Conservation (phyloP, 2,113 vertebrate species). For the Scartelaos histophorus region DNA sequence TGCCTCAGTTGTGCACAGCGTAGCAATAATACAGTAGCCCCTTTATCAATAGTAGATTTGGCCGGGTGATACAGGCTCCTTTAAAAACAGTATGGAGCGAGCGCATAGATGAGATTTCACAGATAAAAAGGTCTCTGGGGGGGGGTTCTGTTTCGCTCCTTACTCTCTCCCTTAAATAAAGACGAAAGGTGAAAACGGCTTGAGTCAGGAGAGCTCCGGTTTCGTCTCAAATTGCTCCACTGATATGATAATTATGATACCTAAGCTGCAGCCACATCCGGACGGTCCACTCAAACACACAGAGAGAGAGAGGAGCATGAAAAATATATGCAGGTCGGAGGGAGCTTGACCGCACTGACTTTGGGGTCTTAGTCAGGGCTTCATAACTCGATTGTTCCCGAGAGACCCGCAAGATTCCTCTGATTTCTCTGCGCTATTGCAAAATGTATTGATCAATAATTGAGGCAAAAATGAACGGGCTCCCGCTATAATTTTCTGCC, state of each 20-base stretch:
- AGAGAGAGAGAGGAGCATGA: slow-evolving; percentile 63
- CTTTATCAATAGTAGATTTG: slow-evolving; percentile 56
- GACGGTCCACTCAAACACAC: slow-evolving; percentile 57
- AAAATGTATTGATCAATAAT: background rate
- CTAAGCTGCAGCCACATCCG: slow-evolving; percentile 60
- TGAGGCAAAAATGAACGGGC: background rate
- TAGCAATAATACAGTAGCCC: slow-evolving; percentile 39
- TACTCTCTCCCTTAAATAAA: slow-evolving; percentile 65
- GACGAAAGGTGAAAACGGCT: slow-evolving; percentile 55
- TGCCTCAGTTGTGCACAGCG: slow-evolving; percentile 47
- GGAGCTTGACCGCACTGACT: slow-evolving; percentile 60
- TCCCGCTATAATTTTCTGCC: too few relatives aligned
- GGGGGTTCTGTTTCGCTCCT: slow-evolving; percentile 60
- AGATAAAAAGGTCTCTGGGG: slow-evolving; percentile 59
- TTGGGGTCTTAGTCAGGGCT: slow-evolving; percentile 40
- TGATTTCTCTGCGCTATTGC: too few relatives aligned
- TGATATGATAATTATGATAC: slow-evolving; percentile 78
- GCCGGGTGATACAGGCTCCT: slow-evolving; percentile 50
- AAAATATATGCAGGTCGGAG: slow-evolving; percentile 63
- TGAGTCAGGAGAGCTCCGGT: slow-evolving; percentile 61
- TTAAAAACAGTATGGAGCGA: slow-evolving; percentile 55
- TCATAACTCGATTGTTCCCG: slow-evolving; percentile 32
- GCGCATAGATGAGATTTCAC: slow-evolving; percentile 64
- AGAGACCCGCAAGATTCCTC: background rate
- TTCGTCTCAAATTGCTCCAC: slow-evolving; percentile 63